These are phyloP conservation scores for Emydoidea blandingii DNA, from an alignment of 2,797 vertebrate genomes.

Conservation along the genomic window DNA sequence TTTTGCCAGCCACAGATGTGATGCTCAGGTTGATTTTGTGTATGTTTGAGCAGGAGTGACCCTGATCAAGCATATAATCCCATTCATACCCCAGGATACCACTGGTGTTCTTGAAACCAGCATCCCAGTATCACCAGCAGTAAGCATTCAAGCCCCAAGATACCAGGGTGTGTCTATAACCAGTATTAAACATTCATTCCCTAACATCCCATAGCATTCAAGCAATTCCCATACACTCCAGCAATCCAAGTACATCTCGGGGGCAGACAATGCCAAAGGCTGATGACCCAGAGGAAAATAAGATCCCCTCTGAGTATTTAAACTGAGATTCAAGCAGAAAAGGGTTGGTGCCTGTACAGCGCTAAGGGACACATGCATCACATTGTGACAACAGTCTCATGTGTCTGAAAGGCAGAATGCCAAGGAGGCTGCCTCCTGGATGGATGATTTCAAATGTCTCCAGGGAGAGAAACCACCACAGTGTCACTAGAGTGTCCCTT, in stretches of 20 bases:
- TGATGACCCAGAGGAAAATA: not conserved
- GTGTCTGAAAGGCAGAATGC: not conserved
- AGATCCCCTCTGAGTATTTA: not conserved
- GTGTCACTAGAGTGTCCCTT: not conserved
- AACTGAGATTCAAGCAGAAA: not conserved
- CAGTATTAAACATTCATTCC: not conserved
- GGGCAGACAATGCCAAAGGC: not conserved
- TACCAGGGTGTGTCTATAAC: not conserved
- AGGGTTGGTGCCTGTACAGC: not conserved
- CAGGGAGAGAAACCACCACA: slow-evolving; percentile 44
- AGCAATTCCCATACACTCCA: not conserved
- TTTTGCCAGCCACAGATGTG: not conserved
- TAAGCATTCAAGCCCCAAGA: not conserved
- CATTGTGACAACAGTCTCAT: not conserved
- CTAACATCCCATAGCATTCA: not conserved
- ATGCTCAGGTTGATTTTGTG: not conserved
- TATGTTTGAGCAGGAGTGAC: not conserved
- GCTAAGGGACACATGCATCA: slow-evolving; percentile 9
- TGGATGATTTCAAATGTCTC: slow-evolving; percentile 35
- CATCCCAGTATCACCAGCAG: not conserved
- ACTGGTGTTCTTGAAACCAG: not conserved
- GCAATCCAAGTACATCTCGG: not conserved
- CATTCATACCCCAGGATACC: not conserved
- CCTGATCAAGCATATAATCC: not conserved
- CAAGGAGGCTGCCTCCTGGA: slow-evolving; percentile 56